Evolutionary conservation across 1,140 invertebrate species (phyloP).

Genomic region (fruit fly (Drosophila melanogaster)): DNA sequence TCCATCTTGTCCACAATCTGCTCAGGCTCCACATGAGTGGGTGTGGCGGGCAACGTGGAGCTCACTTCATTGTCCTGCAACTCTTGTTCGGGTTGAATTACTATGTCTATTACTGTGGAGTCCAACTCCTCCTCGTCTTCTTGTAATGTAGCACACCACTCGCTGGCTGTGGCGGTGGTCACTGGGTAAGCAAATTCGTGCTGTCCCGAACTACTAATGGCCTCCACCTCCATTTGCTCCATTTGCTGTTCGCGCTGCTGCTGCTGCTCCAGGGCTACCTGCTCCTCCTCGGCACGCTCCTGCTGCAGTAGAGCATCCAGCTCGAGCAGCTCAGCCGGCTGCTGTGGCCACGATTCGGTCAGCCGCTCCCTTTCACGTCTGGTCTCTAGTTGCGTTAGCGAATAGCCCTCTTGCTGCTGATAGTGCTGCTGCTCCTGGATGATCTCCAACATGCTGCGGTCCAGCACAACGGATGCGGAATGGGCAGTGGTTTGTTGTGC

Average conservation of each 20-base stretch:
- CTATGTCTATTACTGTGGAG: slow-evolving; percentile 1
- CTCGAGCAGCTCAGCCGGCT: slow-evolving; percentile 58
- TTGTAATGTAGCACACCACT: slow-evolving; percentile 2
- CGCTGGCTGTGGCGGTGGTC: not conserved
- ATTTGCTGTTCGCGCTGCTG: slow-evolving; percentile 33
- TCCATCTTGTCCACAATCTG: not conserved
- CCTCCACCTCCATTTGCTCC: slow-evolving; percentile 35
- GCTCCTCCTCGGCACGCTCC: slow-evolving; percentile 77
- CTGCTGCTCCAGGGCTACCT: slow-evolving; percentile 67
- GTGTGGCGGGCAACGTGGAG: slow-evolving; percentile 61
- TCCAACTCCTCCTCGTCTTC: not conserved
- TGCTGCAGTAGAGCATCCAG: slow-evolving; percentile 77
- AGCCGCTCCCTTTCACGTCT: slow-evolving; percentile 40
- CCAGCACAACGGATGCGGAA: slow-evolving; percentile 29
- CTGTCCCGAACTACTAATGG: slow-evolving; percentile 32
- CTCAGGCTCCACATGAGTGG: slow-evolving; percentile 4
- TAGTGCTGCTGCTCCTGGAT: slow-evolving; percentile 78
- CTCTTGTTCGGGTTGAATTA: not conserved
- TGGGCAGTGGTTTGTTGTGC: slow-evolving; percentile 8
- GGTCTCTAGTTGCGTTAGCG: slow-evolving; percentile 78
- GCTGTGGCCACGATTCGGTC: slow-evolving; percentile 10
- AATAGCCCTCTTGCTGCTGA: slow-evolving; percentile 81
- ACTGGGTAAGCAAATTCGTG: slow-evolving; percentile 25
- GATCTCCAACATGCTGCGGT: slow-evolving; percentile 65
- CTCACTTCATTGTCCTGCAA: slow-evolving; percentile 69